These are phyloP conservation scores for Canis aureus DNA, from an alignment of 2,113 vertebrate species.

Conservation along the genomic window DNA sequence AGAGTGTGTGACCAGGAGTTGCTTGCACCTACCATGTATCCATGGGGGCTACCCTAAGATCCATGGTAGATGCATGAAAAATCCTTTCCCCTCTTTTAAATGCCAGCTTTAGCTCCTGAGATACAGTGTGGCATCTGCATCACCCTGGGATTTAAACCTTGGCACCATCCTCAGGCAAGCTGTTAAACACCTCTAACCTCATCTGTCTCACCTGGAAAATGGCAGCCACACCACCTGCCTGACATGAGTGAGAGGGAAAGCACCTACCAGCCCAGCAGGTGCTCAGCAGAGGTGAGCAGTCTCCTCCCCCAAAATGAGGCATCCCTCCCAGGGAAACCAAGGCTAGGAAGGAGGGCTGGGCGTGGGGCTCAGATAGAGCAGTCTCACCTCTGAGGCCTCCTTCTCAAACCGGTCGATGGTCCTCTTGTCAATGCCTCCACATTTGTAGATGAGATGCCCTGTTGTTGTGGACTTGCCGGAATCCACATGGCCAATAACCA, in stretches of 20 bases:
- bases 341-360: not conserved
- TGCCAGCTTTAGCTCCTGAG: not conserved
- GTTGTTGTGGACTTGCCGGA: conserved; percentile 77
- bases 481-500: conserved; percentile 81
- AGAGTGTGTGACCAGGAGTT: not conserved
- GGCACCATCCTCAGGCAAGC: not conserved
- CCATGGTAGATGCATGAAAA: not conserved
- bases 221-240: not conserved
- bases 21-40: not conserved
- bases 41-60: not conserved
- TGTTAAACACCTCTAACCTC: not conserved
- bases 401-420: conserved; percentile 76
- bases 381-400: conserved; percentile 74
- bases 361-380: not conserved
- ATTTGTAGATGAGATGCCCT: conserved; percentile 79
- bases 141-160: not conserved
- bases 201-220: not conserved
- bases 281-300: not conserved
- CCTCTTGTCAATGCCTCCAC: conserved; percentile 73
- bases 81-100: not conserved
- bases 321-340: not conserved
- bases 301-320: not conserved
- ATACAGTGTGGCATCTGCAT: not conserved
- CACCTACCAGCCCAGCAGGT: not conserved
- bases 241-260: not conserved